Evolutionary conservation across 2,888 invertebrate species (phyloP), one percentile per base, ranked within the genome.

Genomic region (Parnassius orleans): DNA sequence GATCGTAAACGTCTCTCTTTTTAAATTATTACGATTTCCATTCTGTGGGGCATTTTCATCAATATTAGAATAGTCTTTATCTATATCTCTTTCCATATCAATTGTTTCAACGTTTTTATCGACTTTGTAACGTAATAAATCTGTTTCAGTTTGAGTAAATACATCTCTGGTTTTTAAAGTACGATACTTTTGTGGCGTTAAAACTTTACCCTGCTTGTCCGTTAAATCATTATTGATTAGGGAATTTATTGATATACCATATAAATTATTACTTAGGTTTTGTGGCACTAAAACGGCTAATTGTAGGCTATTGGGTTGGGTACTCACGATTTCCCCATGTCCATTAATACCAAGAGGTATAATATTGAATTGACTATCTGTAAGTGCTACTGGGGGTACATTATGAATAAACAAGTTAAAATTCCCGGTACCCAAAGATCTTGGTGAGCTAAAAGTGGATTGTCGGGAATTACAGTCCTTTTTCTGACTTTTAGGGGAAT

Each of bases 101-200:
- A 84, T 84, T 5, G 85, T 85, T 73, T 86, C 87, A 72, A 77
- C 79, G 68, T 76, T 79, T 78, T 80, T 87, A 64, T 84, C 83
- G 9, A 71, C 76, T 24, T 79, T 79, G 24, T 73, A 69, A 73
- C 79, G 83, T 66, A 76, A 74, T 48, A 79, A 58, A 63, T 68
- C 80, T 58, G 72, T 68, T 66, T 95, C 95, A 1, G 95, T 95
- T 84, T 95, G 95, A n/a, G 95, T 95, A 57, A 93, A 92, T 58
- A 92, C 94, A 73, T 95, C 95, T 73, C 93, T 93, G 61, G 89
- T 86, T 68, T 83, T 86, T 63, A 83, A 74, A 61, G 86, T 81
- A 65, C 93, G 90, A 78, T 89, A 92, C 78, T 91, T 92, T 46
- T 88, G 83, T 53, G 92, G 92, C 10, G 90, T 92, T 48, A 92